Percentiles rank a stretch among this genome's conserved stretches.
phyloP scores from a whole-genome alignment of 2,113 vertebrate species.

The Ptilonorhynchus violaceus region DNA sequence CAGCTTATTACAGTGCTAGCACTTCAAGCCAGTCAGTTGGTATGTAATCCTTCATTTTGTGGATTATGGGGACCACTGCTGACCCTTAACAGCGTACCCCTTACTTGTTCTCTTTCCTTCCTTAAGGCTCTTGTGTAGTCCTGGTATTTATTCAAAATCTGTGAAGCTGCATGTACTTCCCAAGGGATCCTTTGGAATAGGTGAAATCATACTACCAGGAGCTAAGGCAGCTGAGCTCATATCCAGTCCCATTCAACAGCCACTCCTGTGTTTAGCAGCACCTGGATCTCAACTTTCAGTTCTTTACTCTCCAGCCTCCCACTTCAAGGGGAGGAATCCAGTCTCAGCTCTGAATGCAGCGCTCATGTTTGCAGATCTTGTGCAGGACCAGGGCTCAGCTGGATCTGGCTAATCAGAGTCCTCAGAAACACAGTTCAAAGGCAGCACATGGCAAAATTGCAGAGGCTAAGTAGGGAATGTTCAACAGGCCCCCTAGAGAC shows the following conservation, averaged over 20 bases:
- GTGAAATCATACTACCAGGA: background rate
- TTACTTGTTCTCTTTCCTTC: background rate
- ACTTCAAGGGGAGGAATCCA: background rate
- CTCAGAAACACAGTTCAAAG: background rate
- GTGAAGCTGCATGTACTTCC: background rate
- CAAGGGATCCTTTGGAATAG: background rate
- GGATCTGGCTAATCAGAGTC: background rate
- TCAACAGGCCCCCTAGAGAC: background rate
- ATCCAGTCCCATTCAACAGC: background rate
- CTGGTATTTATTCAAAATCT: background rate
- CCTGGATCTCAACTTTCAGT: background rate
- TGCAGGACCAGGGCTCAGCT: background rate
- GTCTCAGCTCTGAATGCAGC: background rate
- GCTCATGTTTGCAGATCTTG: background rate
- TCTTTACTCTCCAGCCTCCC: background rate
- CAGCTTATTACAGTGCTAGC: constrained; percentile 1
- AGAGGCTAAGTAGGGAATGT: background rate
- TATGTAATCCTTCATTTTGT: constrained; percentile 37
- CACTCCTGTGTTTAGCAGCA: background rate
- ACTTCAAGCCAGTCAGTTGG: constrained; percentile 23
- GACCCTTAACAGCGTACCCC: background rate
- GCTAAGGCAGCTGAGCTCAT: background rate
- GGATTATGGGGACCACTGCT: constrained; percentile 12
- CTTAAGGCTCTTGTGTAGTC: background rate
- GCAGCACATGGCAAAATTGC: background rate